Percentiles rank a stretch among this genome's conserved stretches.
phyloP scores from a whole-genome alignment of 1,140 invertebrate species.

The Atta colombica region DNA sequence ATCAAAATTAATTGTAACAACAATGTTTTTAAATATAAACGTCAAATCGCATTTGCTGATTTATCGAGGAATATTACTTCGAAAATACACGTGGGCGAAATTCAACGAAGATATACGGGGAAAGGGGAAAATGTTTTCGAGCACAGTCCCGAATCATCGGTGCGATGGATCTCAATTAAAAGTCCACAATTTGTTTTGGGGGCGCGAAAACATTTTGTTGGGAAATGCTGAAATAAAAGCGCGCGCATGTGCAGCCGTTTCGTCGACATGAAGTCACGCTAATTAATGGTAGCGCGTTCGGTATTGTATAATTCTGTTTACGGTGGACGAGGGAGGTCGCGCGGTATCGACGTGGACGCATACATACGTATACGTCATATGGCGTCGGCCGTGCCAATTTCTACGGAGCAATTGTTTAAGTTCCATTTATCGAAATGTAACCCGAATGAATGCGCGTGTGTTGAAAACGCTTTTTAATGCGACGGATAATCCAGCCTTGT shows the following conservation, averaged over 20 bases:
- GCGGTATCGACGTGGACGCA: conserved; percentile 7
- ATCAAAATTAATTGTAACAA: conserved; percentile 18
- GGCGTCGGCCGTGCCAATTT: conserved; percentile 63
- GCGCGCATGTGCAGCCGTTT: conserved; percentile 40
- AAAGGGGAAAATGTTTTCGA: conserved; percentile 40
- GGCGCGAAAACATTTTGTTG: conserved; percentile 72
- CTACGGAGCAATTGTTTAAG: conserved; percentile 71
- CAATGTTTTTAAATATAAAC: conserved; percentile 33
- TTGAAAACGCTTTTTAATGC: conserved; percentile 74
- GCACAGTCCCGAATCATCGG: conserved; percentile 46
- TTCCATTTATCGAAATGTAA: conserved; percentile 75
- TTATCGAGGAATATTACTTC: conserved; percentile 41
- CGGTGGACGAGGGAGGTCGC: conserved; percentile 34
- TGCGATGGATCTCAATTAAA: conserved; percentile 73
- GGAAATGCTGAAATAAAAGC: conserved; percentile 72
- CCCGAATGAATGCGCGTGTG: conserved; percentile 64
- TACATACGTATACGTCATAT: conserved; percentile 57
- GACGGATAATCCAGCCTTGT: conserved; percentile 68
- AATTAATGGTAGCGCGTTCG: conserved; percentile 74
- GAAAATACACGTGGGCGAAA: conserved; percentile 38
- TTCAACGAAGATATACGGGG: background rate
- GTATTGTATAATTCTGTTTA: conserved; percentile 76
- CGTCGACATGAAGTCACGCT: conserved; percentile 71
- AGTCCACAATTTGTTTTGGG: conserved; percentile 62
- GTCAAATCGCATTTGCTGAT: conserved; percentile 30